These are phyloP conservation scores for Acronicta psi DNA, from an alignment of 2,888 invertebrate species.

Conservation along the genomic window DNA sequence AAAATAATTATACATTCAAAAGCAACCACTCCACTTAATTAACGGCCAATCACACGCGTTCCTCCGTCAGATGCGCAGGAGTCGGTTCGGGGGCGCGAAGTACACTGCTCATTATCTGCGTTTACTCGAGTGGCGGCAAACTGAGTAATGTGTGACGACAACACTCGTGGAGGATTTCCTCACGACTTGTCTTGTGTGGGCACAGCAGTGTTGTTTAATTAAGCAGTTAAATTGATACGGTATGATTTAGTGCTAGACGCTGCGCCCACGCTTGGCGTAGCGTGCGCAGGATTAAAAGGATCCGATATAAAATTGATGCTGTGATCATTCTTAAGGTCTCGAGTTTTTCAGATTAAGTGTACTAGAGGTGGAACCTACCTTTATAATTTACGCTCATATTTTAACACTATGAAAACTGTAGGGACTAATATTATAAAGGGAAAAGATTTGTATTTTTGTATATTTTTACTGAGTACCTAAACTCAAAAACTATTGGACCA, in stretches of 20 bases:
- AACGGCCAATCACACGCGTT: slow-evolving; percentile 39
- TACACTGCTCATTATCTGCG: slow-evolving; percentile 64
- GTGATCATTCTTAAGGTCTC: neutral
- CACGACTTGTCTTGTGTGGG: slow-evolving; percentile 29
- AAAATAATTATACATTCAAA: slow-evolving; percentile 7
- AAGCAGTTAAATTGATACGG: slow-evolving; percentile 17
- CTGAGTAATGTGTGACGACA: slow-evolving; percentile 49
- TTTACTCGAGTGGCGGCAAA: slow-evolving; percentile 56
- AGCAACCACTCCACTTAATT: slow-evolving; percentile 23
- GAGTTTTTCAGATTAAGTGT: too few species aligned
- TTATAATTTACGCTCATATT: too few species aligned
- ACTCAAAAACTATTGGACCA: too few species aligned
- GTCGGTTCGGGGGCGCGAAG: slow-evolving; percentile 55
- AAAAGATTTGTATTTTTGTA: too few species aligned
- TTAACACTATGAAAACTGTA: too few species aligned
- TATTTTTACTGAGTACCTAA: too few species aligned
- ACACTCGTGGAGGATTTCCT: slow-evolving; percentile 47
- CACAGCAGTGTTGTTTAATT: slow-evolving; percentile 24
- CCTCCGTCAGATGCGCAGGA: slow-evolving; percentile 50
- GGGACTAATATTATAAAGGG: too few species aligned
- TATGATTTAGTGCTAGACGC: slow-evolving; percentile 21
- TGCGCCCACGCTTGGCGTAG: slow-evolving; percentile 23
- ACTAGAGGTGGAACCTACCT: too few species aligned
- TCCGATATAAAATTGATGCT: neutral
- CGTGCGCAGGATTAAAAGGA: neutral